Conservation (phyloP, 1,140 invertebrate genomes). For the Diorhabda elongata region DNA sequence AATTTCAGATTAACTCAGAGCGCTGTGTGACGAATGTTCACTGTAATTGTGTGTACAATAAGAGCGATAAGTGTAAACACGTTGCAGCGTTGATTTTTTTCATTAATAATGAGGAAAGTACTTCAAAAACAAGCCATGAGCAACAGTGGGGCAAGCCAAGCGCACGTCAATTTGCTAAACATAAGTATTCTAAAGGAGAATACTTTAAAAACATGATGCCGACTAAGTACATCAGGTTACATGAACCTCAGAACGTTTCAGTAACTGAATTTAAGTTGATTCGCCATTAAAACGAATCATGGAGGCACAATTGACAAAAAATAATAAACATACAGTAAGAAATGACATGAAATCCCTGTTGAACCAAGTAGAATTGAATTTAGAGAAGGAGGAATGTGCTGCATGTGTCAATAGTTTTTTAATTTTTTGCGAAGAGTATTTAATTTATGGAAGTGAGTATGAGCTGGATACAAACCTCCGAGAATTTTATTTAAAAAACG, state of each 20-base stretch:
- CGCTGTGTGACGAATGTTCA: too few relatives aligned
- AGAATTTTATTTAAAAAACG: not conserved
- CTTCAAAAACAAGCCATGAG: slow-evolving; percentile 26
- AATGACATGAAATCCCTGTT: not conserved
- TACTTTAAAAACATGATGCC: not conserved
- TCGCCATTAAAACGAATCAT: not conserved
- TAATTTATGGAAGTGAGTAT: not conserved
- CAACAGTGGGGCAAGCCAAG: slow-evolving; percentile 30
- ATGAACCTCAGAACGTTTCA: not conserved
- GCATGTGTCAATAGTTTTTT: not conserved
- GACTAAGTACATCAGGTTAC: not conserved
- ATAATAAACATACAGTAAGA: not conserved
- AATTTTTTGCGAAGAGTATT: not conserved
- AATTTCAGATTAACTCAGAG: too few relatives aligned
- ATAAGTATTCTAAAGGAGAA: not conserved
- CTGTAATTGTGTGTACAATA: slow-evolving; percentile 22
- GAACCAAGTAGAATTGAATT: not conserved
- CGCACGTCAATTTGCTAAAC: not conserved
- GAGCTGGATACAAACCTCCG: not conserved
- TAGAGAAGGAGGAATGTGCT: not conserved
- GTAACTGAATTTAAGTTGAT: not conserved
- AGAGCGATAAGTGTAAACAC: slow-evolving; percentile 29
- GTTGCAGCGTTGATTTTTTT: slow-evolving; percentile 27
- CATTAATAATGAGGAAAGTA: slow-evolving; percentile 28
- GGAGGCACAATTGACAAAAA: not conserved